phyloP scores from a whole-genome alignment of 2,113 vertebrate genomes.

The Epinephelus fuscoguttatus region DNA sequence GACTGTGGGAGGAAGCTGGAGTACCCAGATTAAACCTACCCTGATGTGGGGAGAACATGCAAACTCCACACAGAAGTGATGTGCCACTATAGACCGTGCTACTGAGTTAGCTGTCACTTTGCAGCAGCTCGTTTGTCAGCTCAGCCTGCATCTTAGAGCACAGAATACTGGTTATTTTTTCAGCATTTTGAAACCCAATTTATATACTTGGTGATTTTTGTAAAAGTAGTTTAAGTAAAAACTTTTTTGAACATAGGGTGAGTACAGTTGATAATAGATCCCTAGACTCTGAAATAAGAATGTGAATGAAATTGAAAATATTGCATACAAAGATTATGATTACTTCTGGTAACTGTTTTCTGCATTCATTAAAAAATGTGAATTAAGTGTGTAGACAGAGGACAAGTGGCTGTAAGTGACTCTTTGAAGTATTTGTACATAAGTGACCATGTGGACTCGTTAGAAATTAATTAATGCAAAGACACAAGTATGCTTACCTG shows the following conservation, averaged over 20 bases:
- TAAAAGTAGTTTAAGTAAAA: neutral
- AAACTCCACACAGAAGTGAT: too few relatives aligned
- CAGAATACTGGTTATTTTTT: too few relatives aligned
- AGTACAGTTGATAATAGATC: neutral
- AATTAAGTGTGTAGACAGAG: neutral
- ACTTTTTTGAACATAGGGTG: neutral
- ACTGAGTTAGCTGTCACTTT: too few relatives aligned
- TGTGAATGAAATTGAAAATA: neutral
- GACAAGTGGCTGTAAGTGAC: neutral
- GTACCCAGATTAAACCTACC: too few relatives aligned
- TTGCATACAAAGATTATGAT: neutral
- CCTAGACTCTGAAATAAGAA: neutral
- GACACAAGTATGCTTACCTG: neutral
- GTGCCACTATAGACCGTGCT: too few relatives aligned
- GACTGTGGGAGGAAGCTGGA: too few relatives aligned
- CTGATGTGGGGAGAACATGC: too few relatives aligned
- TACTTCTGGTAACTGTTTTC: neutral
- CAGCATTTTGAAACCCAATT: too few relatives aligned
- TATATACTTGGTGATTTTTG: too few relatives aligned
- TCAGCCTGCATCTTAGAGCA: too few relatives aligned
- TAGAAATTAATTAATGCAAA: neutral
- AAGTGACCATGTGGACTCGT: neutral
- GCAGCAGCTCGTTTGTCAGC: too few relatives aligned
- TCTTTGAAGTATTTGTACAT: constrained; percentile 14
- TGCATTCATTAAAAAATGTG: neutral